These are phyloP conservation scores for Fukomys damarensis DNA, from an alignment of 2,113 vertebrate species.

Conservation along the genomic window DNA sequence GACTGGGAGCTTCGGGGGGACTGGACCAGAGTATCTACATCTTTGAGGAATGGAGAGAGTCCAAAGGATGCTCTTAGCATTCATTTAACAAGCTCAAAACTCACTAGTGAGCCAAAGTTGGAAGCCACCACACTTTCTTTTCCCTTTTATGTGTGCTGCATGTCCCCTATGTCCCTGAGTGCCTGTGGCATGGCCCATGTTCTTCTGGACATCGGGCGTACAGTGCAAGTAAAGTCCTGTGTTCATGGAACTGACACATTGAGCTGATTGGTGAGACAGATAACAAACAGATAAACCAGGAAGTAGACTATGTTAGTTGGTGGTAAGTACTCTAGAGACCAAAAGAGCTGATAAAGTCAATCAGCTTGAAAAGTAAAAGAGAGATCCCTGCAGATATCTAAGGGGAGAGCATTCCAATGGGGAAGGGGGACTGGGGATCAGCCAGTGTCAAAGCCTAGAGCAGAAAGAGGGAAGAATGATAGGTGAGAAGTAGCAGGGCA, in stretches of 20 bases:
- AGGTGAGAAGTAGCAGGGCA: not conserved
- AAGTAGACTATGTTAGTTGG: not conserved
- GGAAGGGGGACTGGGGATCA: not conserved
- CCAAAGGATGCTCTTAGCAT: not conserved
- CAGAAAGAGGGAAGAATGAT: not conserved
- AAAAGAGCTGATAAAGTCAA: not conserved
- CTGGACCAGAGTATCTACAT: not conserved
- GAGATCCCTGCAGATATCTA: not conserved
- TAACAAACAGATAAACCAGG: not conserved
- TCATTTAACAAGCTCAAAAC: not conserved
- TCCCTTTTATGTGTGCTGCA: not conserved
- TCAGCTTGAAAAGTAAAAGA: not conserved
- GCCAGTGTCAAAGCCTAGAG: not conserved
- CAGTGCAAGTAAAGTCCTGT: not conserved
- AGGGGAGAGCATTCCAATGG: not conserved
- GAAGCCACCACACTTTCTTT: not conserved
- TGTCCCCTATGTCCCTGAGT: not conserved
- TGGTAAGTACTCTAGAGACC: not conserved
- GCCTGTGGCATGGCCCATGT: not conserved
- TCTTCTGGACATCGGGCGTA: not conserved
- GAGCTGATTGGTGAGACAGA: not conserved
- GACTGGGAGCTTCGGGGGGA: not conserved
- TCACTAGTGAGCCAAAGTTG: not conserved
- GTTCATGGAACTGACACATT: not conserved
- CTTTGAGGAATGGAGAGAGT: not conserved